These are phyloP conservation scores for Rosalia funebris DNA, from an alignment of 2,888 invertebrate genomes.

Conservation along the genomic window DNA sequence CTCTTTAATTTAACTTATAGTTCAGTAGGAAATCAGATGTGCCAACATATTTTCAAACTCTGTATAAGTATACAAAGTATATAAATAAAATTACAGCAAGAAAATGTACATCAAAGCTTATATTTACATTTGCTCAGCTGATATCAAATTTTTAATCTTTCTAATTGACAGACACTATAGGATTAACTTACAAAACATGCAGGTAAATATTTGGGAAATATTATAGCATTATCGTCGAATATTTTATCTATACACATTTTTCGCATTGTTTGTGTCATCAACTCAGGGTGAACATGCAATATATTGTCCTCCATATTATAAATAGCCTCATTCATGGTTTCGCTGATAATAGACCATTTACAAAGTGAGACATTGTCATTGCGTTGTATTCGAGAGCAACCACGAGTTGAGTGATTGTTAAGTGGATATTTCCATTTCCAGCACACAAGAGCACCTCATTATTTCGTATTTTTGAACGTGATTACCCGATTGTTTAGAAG, in stretches of 20 bases:
- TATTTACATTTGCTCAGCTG: too few species aligned
- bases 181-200: too few species aligned
- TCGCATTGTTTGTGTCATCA: constrained; percentile 9
- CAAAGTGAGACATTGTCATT: constrained; percentile 14
- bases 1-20: too few species aligned
- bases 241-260: constrained; percentile 4
- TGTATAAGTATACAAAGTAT: too few species aligned
- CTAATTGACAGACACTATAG: too few species aligned
- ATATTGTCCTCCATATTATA: constrained; percentile 7
- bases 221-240: background rate
- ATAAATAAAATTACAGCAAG: too few species aligned
- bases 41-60: too few species aligned
- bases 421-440: constrained; percentile 15
- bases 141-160: too few species aligned
- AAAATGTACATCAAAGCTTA: too few species aligned
- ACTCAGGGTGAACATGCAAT: constrained; percentile 12
- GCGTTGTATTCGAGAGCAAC: constrained; percentile 10
- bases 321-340: constrained; percentile 2
- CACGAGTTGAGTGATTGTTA: constrained; percentile 9
- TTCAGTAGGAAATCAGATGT: too few species aligned
- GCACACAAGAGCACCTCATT: constrained; percentile 2
- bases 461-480: background rate
- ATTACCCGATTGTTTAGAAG: too few species aligned
- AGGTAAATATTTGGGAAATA: background rate
- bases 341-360: constrained; percentile 11